phyloP scores from a whole-genome alignment of 1,140 invertebrate genomes.

The Leptinotarsa texana region DNA sequence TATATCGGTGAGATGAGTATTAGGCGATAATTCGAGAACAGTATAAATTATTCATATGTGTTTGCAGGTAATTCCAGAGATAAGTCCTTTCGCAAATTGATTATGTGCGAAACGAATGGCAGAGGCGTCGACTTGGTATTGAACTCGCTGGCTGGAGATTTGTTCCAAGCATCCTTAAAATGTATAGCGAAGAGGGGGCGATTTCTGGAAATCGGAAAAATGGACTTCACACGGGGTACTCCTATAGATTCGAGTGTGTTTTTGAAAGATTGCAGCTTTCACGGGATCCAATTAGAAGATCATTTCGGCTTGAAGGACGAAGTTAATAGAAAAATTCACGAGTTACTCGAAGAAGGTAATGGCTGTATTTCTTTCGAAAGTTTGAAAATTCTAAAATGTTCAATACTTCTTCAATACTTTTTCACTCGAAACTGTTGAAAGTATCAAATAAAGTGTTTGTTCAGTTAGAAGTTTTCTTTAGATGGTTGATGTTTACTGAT shows the following conservation, averaged over 20 bases:
- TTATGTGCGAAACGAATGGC: constrained; percentile 76
- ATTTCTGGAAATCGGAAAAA: constrained; percentile 89
- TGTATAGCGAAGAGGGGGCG: constrained; percentile 87
- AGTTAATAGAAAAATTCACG: constrained; percentile 74
- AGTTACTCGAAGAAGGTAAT: constrained; percentile 73
- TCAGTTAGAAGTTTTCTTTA: no score
- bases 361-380: not conserved
- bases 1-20: constrained; percentile 63
- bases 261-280: constrained; percentile 94
- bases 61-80: constrained; percentile 82
- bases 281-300: constrained; percentile 93
- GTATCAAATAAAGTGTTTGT: no score
- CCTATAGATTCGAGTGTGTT: constrained; percentile 90
- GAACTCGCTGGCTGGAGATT: constrained; percentile 91
- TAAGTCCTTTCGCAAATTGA: constrained; percentile 84
- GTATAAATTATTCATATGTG: not conserved
- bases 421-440: no score
- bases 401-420: no score
- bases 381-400: not conserved
- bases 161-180: constrained; percentile 87
- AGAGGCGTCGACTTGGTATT: constrained; percentile 89
- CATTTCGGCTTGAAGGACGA: constrained; percentile 72
- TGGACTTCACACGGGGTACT: constrained; percentile 90
- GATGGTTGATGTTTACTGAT: no score
- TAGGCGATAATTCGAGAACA: no score